Base-by-base conservation (phyloP, 2,888 invertebrate genomes). In the Clivina fossor region DNA sequence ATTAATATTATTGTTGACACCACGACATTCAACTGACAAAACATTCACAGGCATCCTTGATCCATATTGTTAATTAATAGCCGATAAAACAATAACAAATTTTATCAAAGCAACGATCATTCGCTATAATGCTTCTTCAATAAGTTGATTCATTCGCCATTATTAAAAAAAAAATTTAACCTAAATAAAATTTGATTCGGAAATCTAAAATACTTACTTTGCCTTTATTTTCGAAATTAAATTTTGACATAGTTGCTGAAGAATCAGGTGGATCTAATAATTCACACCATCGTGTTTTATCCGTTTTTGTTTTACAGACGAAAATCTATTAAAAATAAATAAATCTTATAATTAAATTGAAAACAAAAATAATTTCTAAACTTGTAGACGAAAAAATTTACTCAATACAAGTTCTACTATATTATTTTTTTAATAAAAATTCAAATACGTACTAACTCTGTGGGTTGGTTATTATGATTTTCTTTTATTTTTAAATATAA, bases 241-340 rank as follows among this genome's bases (percentile, higher is more conserved):
- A 22, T 7, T 4, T 33, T 33, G 4, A 5, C 4, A 15, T 20
- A 15, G 3, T 8, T 24, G 16, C 38, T 5, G 33, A 13, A 15
- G 50, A 16, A 8, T 50, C 50, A 7, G 35, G 15, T 3, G 50
- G 50, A 16, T 51, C 51, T 11, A 51, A 33, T 11, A 35, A 41
- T 9, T 51, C 33, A 2, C 8, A 15, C 51, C 51, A 51, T 24
- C 51, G 20, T 19, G 43, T 35, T 35, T 19, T 32, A 15, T 51
- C 43, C 5, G 43, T 41, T 15, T 24, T 15, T 16, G 41, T 43
- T 2, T 28, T n/a, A 30, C 49, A 49, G 15, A 18, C 11, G 1
- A 49, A 28, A 11, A 49, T 28, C 49, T 49, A 9, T n/a, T 9
- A 35, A 46, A 19, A 4, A 28, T 26, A 4, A 44, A 18, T 24